phyloP scores from a whole-genome alignment of 2,888 invertebrate genomes.

The Galeopsomyia nigrocyanea region DNA sequence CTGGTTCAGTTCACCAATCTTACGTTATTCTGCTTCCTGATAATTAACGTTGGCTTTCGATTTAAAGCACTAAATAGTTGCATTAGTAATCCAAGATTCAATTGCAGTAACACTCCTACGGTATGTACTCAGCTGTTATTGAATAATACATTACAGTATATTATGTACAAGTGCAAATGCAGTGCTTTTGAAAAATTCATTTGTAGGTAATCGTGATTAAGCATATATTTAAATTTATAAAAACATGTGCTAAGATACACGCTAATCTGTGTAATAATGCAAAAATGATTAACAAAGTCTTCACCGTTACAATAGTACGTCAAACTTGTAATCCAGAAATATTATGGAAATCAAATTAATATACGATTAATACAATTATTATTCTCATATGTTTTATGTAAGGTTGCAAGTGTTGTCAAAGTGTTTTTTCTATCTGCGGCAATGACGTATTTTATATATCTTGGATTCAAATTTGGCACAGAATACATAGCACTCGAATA shows the following conservation, averaged over 20 bases:
- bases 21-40: conserved; percentile 15
- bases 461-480: conserved; percentile 1
- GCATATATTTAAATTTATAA: too few species aligned
- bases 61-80: conserved; percentile 27
- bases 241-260: conserved; percentile 15
- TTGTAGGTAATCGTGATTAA: not conserved
- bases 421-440: conserved; percentile 23
- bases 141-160: not conserved
- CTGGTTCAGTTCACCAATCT: conserved; percentile 12
- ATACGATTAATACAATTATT: not conserved
- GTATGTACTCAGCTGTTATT: not conserved
- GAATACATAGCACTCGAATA: not conserved
- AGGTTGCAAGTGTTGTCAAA: conserved; percentile 28
- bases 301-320: conserved; percentile 26
- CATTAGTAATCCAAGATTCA: not conserved
- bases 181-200: not conserved
- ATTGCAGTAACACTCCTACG: not conserved
- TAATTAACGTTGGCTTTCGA: conserved; percentile 25
- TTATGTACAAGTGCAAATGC: not conserved
- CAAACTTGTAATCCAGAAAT: not conserved
- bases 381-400: not conserved
- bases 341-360: not conserved
- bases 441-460: conserved; percentile 16
- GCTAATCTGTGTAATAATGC: conserved; percentile 23
- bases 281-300: conserved; percentile 22